Evolutionary conservation across 1,140 invertebrate genomes (phyloP).

Genomic region (Drosophila ananassae): DNA sequence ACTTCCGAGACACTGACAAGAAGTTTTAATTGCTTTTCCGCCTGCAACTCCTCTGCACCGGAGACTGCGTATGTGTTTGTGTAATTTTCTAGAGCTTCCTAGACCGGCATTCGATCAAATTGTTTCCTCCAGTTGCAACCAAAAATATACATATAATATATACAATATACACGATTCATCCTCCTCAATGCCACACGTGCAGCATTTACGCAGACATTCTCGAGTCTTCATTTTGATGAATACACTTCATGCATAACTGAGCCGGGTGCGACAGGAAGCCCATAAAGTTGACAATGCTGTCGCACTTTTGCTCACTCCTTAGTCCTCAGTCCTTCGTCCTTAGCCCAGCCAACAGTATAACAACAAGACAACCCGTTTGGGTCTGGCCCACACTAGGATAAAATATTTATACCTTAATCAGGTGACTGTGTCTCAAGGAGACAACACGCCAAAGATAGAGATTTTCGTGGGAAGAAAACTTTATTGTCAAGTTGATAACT

Average conservation of each 20-base stretch:
- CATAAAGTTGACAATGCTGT: constrained; percentile 76
- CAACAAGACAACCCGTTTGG: background rate
- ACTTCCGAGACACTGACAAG: constrained; percentile 68
- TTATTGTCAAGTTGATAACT: constrained; percentile 73
- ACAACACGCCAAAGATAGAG: constrained; percentile 4
- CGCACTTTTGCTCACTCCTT: constrained; percentile 8
- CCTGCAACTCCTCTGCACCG: constrained; percentile 53
- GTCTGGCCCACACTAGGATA: constrained; percentile 54
- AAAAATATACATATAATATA: constrained; percentile 2
- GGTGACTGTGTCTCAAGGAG: constrained; percentile 19
- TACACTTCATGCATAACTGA: constrained; percentile 54
- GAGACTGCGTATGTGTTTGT: background rate
- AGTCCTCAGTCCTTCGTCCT: too few species aligned
- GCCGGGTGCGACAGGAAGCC: constrained; percentile 43
- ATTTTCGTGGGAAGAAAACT: constrained; percentile 36
- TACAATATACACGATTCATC: constrained; percentile 4
- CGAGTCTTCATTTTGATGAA: constrained; percentile 63
- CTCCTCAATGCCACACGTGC: constrained; percentile 24
- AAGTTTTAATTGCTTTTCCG: constrained; percentile 82
- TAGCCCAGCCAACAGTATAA: background rate
- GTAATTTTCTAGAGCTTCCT: constrained; percentile 21
- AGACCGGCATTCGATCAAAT: constrained; percentile 36
- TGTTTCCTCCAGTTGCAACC: constrained; percentile 22
- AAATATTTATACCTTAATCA: constrained; percentile 80
- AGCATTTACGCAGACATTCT: constrained; percentile 36